A percentile compares a stretch with the other conserved stretches of the same genome.
phyloP scores from a whole-genome alignment of 1,140 invertebrate genomes.

The Ditylenchus dipsaci region DNA sequence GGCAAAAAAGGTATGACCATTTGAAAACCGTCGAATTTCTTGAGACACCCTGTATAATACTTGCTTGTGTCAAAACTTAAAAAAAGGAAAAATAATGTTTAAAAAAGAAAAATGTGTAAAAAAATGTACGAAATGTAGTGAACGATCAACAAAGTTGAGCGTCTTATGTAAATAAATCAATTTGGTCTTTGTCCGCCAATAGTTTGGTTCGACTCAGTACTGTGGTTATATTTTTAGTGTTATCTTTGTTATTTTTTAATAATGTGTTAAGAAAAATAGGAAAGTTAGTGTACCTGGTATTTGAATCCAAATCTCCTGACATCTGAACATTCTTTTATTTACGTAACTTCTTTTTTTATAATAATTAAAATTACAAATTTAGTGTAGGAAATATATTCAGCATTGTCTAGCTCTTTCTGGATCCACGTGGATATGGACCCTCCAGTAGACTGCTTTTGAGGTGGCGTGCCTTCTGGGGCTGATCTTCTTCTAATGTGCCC shows the following conservation, averaged over 20 bases:
- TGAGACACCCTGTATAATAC: too few species aligned
- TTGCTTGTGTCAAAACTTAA: too few species aligned
- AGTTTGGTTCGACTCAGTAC: too few species aligned
- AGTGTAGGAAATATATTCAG: conserved; percentile 32
- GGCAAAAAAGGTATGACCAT: too few species aligned
- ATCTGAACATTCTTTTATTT: not conserved
- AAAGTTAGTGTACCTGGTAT: not conserved
- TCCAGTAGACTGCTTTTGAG: not conserved
- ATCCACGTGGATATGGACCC: conserved; percentile 31
- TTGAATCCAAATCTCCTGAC: not conserved
- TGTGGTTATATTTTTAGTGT: too few species aligned
- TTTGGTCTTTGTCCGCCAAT: too few species aligned
- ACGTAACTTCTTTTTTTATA: not conserved
- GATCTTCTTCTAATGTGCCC: conserved; percentile 27
- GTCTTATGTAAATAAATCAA: too few species aligned
- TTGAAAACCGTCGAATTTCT: too few species aligned
- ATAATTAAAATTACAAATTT: conserved; percentile 22
- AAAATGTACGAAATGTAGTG: too few species aligned
- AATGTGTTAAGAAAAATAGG: not conserved
- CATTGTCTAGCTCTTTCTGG: conserved; percentile 32
- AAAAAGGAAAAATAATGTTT: too few species aligned
- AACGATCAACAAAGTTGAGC: too few species aligned
- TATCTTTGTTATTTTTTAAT: not conserved
- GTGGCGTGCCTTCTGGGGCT: conserved; percentile 27
- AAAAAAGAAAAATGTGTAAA: too few species aligned